Evolutionary conservation across 1,140 invertebrate genomes (phyloP), one percentile per base, ranked within the genome.

Genomic region (Hycleus cichorii): DNA sequence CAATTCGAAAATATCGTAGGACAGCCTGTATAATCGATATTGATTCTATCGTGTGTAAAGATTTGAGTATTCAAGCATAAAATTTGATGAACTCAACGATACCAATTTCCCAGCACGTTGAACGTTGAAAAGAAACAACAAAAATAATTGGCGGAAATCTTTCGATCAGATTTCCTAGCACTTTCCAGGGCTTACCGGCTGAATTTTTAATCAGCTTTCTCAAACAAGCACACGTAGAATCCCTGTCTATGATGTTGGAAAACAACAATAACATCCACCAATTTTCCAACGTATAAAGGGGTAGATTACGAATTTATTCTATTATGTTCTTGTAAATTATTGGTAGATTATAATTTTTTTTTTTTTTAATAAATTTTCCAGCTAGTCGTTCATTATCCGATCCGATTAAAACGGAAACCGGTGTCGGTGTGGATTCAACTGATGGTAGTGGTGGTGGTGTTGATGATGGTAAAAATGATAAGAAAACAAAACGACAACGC

Each of bases 401-500:
- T 67, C 75, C 80, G 57, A 85, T 88, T 67, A 89, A 89, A 72
- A 87, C 84, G 40, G 86, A 88, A 70, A 74, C 82, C 59, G 78
- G 75, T 55, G 77, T 76, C 58, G 75, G 73, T 55, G 78, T 75
- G 0, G 77, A 76, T 7, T 71, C 67, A 3, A 76, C 72, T 40
- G 77, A 78, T 47, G 71, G 18, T 18, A 18, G 18, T 18, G 18
- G 18, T 18, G 18, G 18, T 18, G 18, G 1, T 12, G 12, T 72
- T 65, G 81, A 84, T 44, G 85, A 87, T 64, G 82, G 81, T 47
- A 95, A 92, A 75, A 90, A 91, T 46, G 88, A 86, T 61, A 91
- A 91, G 74, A 93, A 91, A 76, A 90, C 88, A 72, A 94, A 95
- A 73, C 76, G 93, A 26, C 91, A 95, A 68, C 79, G 95, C 64